Base-by-base conservation (phyloP, 2,113 vertebrate species). In the Theristicus caerulescens region DNA sequence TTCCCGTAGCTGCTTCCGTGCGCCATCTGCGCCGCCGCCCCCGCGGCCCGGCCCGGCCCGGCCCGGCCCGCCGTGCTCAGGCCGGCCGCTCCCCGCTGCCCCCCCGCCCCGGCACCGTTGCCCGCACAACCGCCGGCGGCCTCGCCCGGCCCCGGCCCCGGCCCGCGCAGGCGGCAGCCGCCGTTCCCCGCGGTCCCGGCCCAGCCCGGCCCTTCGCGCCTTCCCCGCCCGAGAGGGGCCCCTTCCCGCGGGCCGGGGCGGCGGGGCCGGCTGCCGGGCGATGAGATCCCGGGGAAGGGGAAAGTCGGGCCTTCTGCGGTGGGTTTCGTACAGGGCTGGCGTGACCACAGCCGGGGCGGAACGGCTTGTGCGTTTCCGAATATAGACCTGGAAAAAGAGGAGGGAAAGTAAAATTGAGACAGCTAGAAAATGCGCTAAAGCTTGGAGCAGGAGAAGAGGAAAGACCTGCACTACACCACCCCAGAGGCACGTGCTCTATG, bases 161-260 rank as follows among this genome's bases (percentile, higher is more conserved):
- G 31, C 32, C 52, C 7, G 8, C 9, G 6, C 32, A 0, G 6
- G 42, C 49, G 15, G 32, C 82, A 57, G 22, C 36, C 7, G 9
- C 57, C 5, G 27, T 2, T n/a, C 14, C 21, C 32, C n/a, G n/a
- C n/a, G n/a, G n/a, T n/a, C n/a, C n/a, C n/a, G 40, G 40, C 40
- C 40, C 40, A 12, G 40, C 40, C 10, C 40, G 40, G 7, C 16
- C 8, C 14, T 27, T 31, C 0, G 0, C 2, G 6, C 7, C 13
- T 21, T 27, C 46, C 38, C 16, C 2, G 5, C 2, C 31, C 7
- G 4, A 9, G 11, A 4, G 31, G 3, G 6, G 21, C 18, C 40
- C 36, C 32, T 44, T 34, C 57, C 40, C 0, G 0, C 29, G 36
- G 25, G 11, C 27, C 8, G 1, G 12, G 17, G 26, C 8, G 2